Percentiles rank a stretch among this genome's conserved stretches.
Evolutionary conservation across 1,140 invertebrate genomes (phyloP).

Genomic region (Drosophila pseudoananassae): DNA sequence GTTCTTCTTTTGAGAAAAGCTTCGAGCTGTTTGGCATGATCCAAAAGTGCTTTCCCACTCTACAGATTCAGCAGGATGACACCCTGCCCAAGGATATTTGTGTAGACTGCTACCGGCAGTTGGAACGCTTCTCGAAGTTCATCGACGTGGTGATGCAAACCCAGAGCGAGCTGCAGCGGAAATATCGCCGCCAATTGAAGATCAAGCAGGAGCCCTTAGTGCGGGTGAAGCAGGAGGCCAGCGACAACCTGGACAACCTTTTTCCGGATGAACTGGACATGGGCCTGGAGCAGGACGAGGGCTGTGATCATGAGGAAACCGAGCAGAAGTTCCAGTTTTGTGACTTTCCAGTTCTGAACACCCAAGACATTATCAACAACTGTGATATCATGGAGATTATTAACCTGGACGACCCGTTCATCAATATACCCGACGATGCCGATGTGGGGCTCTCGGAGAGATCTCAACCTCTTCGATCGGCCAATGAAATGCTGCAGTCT

Average conservation of each 20-base stretch:
- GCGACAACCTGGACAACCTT: constrained; percentile 70
- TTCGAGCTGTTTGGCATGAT: constrained; percentile 79
- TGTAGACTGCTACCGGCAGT: constrained; percentile 53
- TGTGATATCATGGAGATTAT: constrained; percentile 84
- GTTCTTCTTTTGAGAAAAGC: constrained; percentile 71
- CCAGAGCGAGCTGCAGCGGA: constrained; percentile 71
- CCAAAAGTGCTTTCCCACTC: constrained; percentile 79
- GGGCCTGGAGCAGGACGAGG: constrained; percentile 65
- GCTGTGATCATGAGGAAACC: constrained; percentile 60
- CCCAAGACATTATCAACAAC: constrained; percentile 81
- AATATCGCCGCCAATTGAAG: constrained; percentile 72
- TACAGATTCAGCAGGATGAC: constrained; percentile 80
- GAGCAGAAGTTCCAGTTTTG: constrained; percentile 81
- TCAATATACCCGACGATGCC: constrained; percentile 77
- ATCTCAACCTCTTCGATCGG: constrained; percentile 12
- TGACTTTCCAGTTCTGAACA: constrained; percentile 76
- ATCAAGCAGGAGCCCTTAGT: constrained; percentile 80
- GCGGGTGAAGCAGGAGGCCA: constrained; percentile 75
- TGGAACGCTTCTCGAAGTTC: constrained; percentile 69
- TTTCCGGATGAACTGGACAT: constrained; percentile 76
- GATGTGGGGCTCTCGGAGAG: constrained; percentile 50
- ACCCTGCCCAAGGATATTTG: constrained; percentile 75
- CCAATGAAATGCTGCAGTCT: constrained; percentile 65
- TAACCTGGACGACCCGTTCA: constrained; percentile 79
- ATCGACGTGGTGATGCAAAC: constrained; percentile 76